phyloP scores from a whole-genome alignment of 2,797 vertebrate species.

The Chrosomus eos region DNA sequence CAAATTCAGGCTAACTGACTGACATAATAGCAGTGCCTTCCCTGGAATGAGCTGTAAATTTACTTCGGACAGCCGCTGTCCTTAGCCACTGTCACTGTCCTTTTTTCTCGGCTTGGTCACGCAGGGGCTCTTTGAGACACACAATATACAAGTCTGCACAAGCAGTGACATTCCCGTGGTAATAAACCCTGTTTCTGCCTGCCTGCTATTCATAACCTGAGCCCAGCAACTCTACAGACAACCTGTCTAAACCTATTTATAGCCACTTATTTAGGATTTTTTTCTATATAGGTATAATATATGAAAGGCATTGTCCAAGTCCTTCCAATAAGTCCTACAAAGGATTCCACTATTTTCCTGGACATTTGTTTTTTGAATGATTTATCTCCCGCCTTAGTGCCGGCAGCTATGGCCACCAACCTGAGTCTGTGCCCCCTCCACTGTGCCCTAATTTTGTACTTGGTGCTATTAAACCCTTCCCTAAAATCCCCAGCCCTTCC shows the following conservation, averaged over 20 bases:
- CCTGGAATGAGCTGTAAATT: constrained; percentile 11
- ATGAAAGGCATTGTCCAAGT: neutral
- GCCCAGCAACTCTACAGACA: constrained; percentile 5
- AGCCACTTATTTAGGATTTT: neutral
- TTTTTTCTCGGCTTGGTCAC: neutral
- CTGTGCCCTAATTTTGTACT: constrained; percentile 49
- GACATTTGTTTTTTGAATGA: constrained; percentile 48
- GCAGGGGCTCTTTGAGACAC: constrained; percentile 22
- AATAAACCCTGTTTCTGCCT: constrained; percentile 43
- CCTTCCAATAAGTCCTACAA: neutral
- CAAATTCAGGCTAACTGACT: neutral
- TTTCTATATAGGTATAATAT: too few species aligned
- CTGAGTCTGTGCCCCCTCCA: constrained; percentile 13
- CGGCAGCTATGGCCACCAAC: constrained; percentile 59
- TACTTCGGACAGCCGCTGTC: neutral
- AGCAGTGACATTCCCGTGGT: constrained; percentile 42
- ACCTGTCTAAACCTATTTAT: neutral
- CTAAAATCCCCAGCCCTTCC: neutral
- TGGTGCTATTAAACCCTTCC: constrained; percentile 24
- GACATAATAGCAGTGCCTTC: neutral
- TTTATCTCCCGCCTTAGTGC: constrained; percentile 68
- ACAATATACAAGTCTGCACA: constrained; percentile 20
- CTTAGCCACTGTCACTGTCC: neutral
- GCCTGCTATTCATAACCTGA: constrained; percentile 4
- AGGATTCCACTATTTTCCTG: neutral